Conservation (phyloP, 2,888 invertebrate genomes). For the Melinaea marsaeus region DNA sequence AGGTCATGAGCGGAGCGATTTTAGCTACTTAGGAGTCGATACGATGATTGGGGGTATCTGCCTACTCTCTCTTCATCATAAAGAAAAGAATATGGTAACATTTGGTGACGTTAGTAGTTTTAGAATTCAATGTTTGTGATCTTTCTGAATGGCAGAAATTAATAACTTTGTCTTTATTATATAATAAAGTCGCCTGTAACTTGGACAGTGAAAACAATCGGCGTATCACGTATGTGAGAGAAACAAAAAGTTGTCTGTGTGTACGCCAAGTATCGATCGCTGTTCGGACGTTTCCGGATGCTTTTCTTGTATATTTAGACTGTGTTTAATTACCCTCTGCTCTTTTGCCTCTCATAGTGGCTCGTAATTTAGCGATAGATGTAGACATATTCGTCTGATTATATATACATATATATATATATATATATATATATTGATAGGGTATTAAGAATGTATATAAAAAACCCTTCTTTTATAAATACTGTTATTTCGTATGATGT, state of each 20-base stretch:
- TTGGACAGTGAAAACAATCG: conserved; percentile 1
- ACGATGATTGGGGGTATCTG: too few species aligned
- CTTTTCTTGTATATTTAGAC: conserved; percentile 6
- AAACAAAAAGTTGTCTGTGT: conserved; percentile 25
- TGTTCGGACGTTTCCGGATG: conserved; percentile 18
- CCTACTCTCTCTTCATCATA: too few species aligned
- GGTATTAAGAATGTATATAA: too few species aligned
- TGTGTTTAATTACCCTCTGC: conserved; percentile 1
- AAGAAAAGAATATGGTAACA: too few species aligned
- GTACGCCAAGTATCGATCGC: conserved; percentile 25
- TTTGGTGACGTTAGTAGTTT: too few species aligned
- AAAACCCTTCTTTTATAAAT: too few species aligned
- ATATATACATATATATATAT: too few species aligned
- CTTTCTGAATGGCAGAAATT: neutral
- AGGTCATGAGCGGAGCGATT: conserved; percentile 6
- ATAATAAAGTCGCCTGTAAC: neutral
- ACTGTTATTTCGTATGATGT: too few species aligned
- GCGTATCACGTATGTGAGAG: conserved; percentile 11
- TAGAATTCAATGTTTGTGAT: too few species aligned
- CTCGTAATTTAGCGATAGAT: too few species aligned
- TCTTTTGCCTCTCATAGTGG: neutral
- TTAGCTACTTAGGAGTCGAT: neutral
- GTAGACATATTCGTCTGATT: too few species aligned
- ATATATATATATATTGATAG: too few species aligned
- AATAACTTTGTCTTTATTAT: neutral